Evolutionary conservation across 2,797 vertebrate species (phyloP), one percentile per base, ranked within the genome.

Genomic region (Myoxocephalus aenaeus): DNA sequence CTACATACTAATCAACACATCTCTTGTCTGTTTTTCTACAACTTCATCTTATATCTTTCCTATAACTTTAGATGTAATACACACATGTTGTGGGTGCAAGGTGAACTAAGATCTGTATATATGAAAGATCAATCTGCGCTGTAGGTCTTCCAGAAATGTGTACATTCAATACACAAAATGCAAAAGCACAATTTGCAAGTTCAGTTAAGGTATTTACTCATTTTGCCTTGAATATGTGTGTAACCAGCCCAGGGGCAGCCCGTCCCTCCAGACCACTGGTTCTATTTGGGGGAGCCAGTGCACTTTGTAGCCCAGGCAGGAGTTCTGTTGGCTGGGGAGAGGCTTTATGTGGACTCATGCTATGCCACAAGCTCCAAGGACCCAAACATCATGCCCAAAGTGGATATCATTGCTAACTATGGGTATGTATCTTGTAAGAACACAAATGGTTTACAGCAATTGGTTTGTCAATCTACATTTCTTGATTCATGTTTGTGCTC

Each of bases 331-430:
- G 20, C 73, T 57, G 85, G 84, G 2, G 87, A 93, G 83, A 85
- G 59, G 17, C 77, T 94, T 34, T 92, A 90, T n/a, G 70, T 94
- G 20, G 90, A 94, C 70, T 87, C 89, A 0, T 94, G 94, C 78
- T 82, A 90, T 11, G 86, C 73, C 20, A 87, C 93, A 1, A 72
- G 70, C 48, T 89, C 88, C 57, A 70, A 74, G 66, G 89, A 92
- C 48, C 81, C 88, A 17, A 67, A 80, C 42, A 75, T 76, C 40
- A 32, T 17, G 11, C 87, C 86, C 15, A 87, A 53, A 75, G 38
- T 91, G 68, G 83, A 86, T 14, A 80, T 94, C 22, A 92, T 95
- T 53, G 48, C 56, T 2, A 92, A 95, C 64, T 86, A 76, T 15
- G 94, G 94, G 94, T 95, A 70, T 50, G 73, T 74, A 15, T 44